Conservation (phyloP, 2,888 invertebrate species). For the Lasioglossum calceatum region DNA sequence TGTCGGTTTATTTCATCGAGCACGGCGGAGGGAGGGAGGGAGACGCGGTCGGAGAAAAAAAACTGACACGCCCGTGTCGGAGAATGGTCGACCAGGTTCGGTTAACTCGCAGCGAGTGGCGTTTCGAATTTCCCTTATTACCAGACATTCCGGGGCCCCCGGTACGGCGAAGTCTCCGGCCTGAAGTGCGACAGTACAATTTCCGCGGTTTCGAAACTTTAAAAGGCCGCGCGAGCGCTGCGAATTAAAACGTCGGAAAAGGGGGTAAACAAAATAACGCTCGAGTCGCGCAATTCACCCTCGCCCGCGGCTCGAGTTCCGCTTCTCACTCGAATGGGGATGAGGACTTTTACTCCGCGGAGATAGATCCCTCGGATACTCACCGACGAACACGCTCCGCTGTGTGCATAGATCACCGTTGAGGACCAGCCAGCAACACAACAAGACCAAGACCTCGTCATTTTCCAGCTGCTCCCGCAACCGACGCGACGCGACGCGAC, state of each 20-base stretch:
- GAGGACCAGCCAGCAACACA: slow-evolving; percentile 3
- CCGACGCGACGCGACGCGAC: too few relatives aligned
- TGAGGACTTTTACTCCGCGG: slow-evolving; percentile 12
- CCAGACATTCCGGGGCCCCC: slow-evolving; percentile 17
- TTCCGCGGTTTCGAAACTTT: slow-evolving; percentile 68
- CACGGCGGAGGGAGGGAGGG: not conserved
- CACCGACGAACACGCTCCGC: slow-evolving; percentile 3
- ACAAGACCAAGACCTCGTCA: slow-evolving; percentile 47
- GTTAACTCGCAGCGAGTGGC: slow-evolving; percentile 46
- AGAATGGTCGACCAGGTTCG: slow-evolving; percentile 12
- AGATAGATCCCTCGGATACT: slow-evolving; percentile 27
- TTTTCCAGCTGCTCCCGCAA: slow-evolving; percentile 43
- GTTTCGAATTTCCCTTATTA: slow-evolving; percentile 54
- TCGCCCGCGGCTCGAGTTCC: slow-evolving; percentile 13
- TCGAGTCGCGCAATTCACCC: slow-evolving; percentile 66
- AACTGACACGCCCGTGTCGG: slow-evolving; percentile 6
- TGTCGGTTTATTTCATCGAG: not conserved
- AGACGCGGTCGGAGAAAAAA: slow-evolving; percentile 21
- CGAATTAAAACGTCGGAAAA: slow-evolving; percentile 74
- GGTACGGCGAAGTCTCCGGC: slow-evolving; percentile 3
- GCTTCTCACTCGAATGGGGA: slow-evolving; percentile 19
- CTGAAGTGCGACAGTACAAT: slow-evolving; percentile 65
- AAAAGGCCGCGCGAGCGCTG: slow-evolving; percentile 59
- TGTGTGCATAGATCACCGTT: slow-evolving; percentile 20
- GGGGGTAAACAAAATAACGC: slow-evolving; percentile 74